phyloP scores from a whole-genome alignment of 2,797 vertebrate genomes.

The Melanotaenia nigrans region DNA sequence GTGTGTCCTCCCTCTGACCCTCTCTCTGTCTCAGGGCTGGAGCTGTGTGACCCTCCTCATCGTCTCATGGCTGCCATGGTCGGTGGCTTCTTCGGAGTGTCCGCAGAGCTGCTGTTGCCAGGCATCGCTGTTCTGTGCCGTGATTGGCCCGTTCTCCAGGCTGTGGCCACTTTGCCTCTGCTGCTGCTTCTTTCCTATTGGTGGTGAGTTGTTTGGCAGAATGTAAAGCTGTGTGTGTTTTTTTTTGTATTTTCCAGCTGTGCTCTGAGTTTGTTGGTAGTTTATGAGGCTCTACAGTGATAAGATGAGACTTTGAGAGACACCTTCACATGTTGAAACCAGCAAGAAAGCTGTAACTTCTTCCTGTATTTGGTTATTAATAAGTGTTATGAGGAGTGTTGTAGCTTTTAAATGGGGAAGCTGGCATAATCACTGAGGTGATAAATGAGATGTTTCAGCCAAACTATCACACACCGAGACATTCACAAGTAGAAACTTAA shows the following conservation, averaged over 20 bases:
- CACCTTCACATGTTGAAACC: background rate
- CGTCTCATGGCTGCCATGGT: constrained; percentile 87
- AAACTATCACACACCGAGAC: no score
- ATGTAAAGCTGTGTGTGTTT: background rate
- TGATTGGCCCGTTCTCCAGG: constrained; percentile 90
- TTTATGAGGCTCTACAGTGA: background rate
- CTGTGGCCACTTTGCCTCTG: constrained; percentile 82
- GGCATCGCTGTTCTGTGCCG: constrained; percentile 83
- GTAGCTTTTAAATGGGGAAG: background rate
- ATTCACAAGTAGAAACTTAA: no score
- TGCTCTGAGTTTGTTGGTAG: background rate
- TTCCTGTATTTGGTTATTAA: background rate
- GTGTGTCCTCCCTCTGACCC: background rate
- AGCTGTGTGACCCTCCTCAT: constrained; percentile 87
- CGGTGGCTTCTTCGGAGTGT: constrained; percentile 85
- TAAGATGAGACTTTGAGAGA: background rate
- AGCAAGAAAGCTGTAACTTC: background rate
- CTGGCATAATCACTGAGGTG: background rate
- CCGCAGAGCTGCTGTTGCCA: constrained; percentile 87
- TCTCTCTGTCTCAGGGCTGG: constrained; percentile 82
- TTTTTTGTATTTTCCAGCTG: background rate
- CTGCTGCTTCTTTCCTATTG: constrained; percentile 87
- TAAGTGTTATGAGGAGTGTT: background rate
- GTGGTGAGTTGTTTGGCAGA: constrained; percentile 82
- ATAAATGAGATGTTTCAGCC: background rate